Conservation (phyloP, 2,888 invertebrate genomes). For the Syrista parreyssii region DNA sequence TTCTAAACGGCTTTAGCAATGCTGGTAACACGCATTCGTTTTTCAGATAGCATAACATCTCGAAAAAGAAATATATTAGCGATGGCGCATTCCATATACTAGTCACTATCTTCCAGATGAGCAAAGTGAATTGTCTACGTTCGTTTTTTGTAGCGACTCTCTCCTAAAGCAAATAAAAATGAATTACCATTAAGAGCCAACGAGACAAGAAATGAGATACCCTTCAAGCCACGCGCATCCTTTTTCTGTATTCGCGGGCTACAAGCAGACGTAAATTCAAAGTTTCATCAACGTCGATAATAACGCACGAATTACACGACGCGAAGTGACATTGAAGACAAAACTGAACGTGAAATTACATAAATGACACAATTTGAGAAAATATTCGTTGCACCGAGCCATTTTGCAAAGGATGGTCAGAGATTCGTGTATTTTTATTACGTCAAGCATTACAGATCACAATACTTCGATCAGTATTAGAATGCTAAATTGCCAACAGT, state of each 20-base stretch:
- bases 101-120: conserved; percentile 54
- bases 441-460: not conserved
- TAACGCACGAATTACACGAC: not conserved
- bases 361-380: not conserved
- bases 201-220: not conserved
- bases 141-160: conserved; percentile 45
- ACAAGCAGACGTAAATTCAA: not conserved
- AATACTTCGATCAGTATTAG: not conserved
- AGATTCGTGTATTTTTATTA: not conserved
- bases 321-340: not conserved
- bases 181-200: conserved; percentile 32
- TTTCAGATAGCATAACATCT: conserved; percentile 42
- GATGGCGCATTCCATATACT: conserved; percentile 51
- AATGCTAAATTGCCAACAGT: not conserved
- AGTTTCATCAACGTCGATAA: not conserved
- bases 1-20: conserved; percentile 43
- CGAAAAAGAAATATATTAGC: conserved; percentile 41
- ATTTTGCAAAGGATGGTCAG: not conserved
- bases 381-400: not conserved
- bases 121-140: conserved; percentile 41
- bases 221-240: conserved; percentile 1
- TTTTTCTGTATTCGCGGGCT: not conserved
- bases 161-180: conserved; percentile 60
- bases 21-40: conserved; percentile 43
- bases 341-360: not conserved